Percentiles rank a stretch among this genome's conserved stretches.
phyloP scores from a whole-genome alignment of 2,113 vertebrate species.

The Azemiops feae region DNA sequence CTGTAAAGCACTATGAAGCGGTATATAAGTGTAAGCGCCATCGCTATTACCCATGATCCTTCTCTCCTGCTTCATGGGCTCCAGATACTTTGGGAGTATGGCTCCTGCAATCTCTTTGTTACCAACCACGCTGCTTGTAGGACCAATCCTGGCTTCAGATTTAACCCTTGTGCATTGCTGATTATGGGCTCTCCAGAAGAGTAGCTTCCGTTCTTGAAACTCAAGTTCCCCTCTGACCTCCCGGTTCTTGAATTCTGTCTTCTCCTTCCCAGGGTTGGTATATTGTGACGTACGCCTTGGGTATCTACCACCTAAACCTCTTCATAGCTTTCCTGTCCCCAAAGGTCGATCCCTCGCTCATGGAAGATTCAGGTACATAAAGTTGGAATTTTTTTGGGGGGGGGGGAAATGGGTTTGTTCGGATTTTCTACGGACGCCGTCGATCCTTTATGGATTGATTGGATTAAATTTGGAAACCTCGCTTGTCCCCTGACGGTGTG shows the following conservation, averaged over 20 bases:
- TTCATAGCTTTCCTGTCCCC: constrained; percentile 85
- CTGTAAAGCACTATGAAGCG: too few species aligned
- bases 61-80: background rate
- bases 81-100: background rate
- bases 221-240: background rate
- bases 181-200: background rate
- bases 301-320: constrained; percentile 84
- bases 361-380: constrained; percentile 80
- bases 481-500: background rate
- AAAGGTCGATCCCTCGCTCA: constrained; percentile 82
- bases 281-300: constrained; percentile 84
- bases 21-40: too few species aligned
- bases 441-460: background rate
- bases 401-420: accelerated
- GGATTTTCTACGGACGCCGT: background rate
- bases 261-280: constrained; percentile 75
- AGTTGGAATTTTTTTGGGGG: background rate
- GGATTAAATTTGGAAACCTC: background rate
- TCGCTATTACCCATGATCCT: background rate
- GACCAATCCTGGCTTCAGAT: background rate
- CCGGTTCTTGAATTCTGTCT: too few species aligned
- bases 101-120: background rate
- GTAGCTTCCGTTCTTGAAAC: background rate
- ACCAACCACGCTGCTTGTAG: too few species aligned
- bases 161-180: background rate